phyloP scores from a whole-genome alignment of 2,113 vertebrate genomes.

The Mirza zaza region DNA sequence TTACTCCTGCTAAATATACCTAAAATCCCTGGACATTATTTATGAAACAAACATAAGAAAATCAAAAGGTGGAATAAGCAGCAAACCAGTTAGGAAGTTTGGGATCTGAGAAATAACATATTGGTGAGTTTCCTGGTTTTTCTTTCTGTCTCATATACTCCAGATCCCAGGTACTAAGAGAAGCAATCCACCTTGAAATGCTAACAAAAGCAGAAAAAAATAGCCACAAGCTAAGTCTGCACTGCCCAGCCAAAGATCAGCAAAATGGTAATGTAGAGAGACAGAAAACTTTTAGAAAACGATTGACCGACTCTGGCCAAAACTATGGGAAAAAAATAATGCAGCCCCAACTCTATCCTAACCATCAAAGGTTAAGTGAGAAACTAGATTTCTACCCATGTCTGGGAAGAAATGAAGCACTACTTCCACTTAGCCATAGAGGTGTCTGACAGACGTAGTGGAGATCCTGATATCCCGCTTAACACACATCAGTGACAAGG shows the following conservation, averaged over 20 bases:
- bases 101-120: background rate
- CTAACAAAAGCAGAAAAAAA: background rate
- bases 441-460: background rate
- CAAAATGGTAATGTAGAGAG: background rate
- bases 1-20: background rate
- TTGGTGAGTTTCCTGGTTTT: background rate
- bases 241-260: background rate
- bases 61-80: background rate
- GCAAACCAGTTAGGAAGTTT: background rate
- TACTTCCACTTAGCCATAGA: background rate
- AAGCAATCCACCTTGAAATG: background rate
- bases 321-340: background rate
- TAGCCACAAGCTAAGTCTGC: background rate
- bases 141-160: background rate
- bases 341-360: rapidly evolving
- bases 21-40: background rate
- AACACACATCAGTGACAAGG: background rate
- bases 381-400: background rate
- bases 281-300: background rate
- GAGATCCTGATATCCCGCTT: background rate
- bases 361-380: background rate
- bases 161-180: background rate
- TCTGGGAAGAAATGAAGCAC: background rate
- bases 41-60: background rate
- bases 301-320: background rate